Evolutionary conservation across 2,113 vertebrate genomes (phyloP).

Genomic region (Clarias gariepinus): DNA sequence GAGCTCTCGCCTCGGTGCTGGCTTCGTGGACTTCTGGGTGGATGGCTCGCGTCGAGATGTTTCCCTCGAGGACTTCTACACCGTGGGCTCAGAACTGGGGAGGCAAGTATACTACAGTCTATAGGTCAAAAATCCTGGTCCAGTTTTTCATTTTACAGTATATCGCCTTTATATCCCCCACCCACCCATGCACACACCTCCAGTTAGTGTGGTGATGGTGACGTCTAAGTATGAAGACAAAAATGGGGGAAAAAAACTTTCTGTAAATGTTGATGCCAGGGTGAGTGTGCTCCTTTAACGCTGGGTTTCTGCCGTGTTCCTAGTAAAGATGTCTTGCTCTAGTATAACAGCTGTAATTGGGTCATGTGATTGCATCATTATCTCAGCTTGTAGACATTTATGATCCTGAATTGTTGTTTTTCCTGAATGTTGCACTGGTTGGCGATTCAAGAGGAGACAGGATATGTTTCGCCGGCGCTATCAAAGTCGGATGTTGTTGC

Average conservation of each 20-base stretch:
- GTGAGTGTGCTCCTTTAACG: background rate
- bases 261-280: background rate
- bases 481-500: background rate
- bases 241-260: background rate
- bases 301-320: background rate
- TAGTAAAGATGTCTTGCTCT: background rate
- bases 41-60: conserved; percentile 80
- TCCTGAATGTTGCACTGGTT: background rate
- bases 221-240: background rate
- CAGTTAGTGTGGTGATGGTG: background rate
- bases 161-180: background rate
- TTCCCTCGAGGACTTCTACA: conserved; percentile 79
- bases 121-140: background rate
- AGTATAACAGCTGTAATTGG: conserved; percentile 11
- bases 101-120: conserved; percentile 61
- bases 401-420: conserved; percentile 4
- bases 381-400: conserved; percentile 2
- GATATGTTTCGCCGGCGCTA: background rate
- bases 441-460: background rate
- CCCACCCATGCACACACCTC: background rate
- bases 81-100: conserved; percentile 74
- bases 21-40: conserved; percentile 81
- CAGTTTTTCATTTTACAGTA: background rate
- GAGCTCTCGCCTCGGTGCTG: conserved; percentile 72
- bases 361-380: background rate